Conservation (phyloP, 2,797 vertebrate genomes). For the Pipistrellus pipistrellus region DNA sequence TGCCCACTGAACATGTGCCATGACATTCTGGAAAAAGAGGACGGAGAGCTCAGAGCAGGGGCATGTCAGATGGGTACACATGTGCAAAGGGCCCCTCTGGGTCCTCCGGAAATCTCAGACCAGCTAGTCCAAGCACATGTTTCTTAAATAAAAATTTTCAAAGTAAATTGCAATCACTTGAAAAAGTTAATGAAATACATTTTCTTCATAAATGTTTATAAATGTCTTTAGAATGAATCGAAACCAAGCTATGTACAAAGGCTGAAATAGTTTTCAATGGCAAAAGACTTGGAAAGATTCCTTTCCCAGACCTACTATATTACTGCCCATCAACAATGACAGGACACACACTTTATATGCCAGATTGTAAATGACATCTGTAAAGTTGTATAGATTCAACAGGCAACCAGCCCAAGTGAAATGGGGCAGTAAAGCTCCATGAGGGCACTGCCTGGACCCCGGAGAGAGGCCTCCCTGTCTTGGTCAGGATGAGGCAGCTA, state of each 20-base stretch:
- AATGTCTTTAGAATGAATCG: background rate
- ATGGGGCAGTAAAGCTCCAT: background rate
- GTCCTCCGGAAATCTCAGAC: background rate
- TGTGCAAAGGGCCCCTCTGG: background rate
- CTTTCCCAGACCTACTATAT: background rate
- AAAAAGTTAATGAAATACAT: background rate
- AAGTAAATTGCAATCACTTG: background rate
- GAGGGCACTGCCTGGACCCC: background rate
- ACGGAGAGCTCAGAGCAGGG: background rate
- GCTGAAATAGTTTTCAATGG: background rate
- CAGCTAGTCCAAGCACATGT: background rate
- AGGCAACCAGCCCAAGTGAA: background rate
- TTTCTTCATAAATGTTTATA: background rate
- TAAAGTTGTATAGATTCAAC: background rate
- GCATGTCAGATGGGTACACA: rapidly evolving
- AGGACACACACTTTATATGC: background rate
- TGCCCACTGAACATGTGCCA: no score
- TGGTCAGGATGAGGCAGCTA: background rate
- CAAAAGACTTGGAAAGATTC: background rate
- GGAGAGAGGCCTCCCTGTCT: background rate
- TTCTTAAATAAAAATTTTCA: background rate
- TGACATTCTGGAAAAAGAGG: background rate
- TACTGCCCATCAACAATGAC: no score
- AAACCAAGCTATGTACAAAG: background rate
- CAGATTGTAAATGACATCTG: background rate